A percentile compares a stretch with the other conserved stretches of the same genome.
These are phyloP conservation scores for Patella pellucida DNA, from an alignment of 2,888 invertebrate species.

Conservation along the genomic window DNA sequence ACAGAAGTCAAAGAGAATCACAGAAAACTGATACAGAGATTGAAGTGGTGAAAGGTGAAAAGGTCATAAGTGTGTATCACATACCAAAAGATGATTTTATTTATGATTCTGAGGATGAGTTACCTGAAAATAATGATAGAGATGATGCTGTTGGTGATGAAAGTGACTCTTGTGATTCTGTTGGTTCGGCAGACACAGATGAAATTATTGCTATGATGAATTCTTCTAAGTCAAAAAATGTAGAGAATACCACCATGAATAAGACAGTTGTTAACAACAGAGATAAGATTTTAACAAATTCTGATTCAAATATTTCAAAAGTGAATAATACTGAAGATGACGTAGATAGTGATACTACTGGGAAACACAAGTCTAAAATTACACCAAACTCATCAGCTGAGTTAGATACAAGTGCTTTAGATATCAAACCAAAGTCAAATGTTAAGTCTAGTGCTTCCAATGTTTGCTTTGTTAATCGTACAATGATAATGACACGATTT, in stretches of 20 bases:
- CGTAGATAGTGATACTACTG: too few relatives aligned
- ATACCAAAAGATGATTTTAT: constrained; percentile 25
- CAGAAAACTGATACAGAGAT: constrained; percentile 26
- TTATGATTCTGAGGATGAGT: constrained; percentile 21
- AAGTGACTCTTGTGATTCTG: constrained; percentile 38
- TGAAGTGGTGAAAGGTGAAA: constrained; percentile 22
- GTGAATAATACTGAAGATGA: too few relatives aligned
- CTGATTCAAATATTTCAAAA: too few relatives aligned
- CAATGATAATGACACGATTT: neutral
- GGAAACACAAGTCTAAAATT: too few relatives aligned
- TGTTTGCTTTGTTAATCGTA: neutral
- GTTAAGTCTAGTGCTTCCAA: too few relatives aligned
- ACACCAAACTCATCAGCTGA: too few relatives aligned
- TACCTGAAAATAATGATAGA: neutral
- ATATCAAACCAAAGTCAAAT: too few relatives aligned
- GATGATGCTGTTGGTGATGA: constrained; percentile 39
- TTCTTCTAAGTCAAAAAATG: neutral
- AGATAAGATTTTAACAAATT: too few relatives aligned
- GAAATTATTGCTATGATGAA: constrained; percentile 34
- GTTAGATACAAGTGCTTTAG: too few relatives aligned
- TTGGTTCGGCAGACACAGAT: constrained; percentile 45
- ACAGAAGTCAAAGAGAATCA: constrained; percentile 12
- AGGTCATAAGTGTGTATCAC: constrained; percentile 14
- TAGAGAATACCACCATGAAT: too few relatives aligned
- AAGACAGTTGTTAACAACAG: too few relatives aligned